Evolutionary conservation across 2,113 vertebrate species (phyloP).

Genomic region (Motacilla tschutschensis): DNA sequence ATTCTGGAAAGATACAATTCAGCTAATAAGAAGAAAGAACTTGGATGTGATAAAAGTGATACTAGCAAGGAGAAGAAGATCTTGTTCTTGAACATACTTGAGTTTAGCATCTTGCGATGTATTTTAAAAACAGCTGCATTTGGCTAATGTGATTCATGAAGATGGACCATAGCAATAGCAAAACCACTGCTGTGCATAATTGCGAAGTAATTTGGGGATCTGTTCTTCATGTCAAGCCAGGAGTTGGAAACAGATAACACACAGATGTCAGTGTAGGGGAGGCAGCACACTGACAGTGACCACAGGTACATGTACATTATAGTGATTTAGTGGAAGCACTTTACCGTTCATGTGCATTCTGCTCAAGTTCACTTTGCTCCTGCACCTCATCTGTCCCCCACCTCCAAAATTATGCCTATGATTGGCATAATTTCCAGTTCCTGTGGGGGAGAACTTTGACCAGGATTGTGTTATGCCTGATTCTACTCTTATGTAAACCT

Average conservation of each 20-base stretch:
- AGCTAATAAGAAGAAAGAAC: neutral
- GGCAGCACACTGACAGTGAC: neutral
- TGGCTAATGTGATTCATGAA: neutral
- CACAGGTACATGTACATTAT: accelerated
- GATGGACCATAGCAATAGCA: neutral
- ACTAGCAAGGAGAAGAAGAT: neutral
- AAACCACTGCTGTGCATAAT: neutral
- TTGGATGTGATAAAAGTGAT: neutral
- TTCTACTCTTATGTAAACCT: neutral
- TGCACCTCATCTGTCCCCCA: neutral
- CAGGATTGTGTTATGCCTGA: neutral
- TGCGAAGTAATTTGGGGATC: neutral
- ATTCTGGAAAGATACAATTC: neutral
- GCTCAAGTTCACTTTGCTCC: neutral
- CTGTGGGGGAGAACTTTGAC: neutral
- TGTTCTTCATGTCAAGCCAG: neutral
- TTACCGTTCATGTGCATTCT: neutral
- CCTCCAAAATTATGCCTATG: neutral
- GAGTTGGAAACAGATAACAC: neutral
- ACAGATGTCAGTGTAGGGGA: neutral
- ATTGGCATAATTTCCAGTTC: neutral
- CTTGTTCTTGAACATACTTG: neutral
- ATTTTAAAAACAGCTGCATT: neutral
- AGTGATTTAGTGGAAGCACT: neutral
- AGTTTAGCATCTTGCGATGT: neutral